Evolutionary conservation across 2,113 vertebrate species (phyloP).

Genomic region (Aleadryas rufinucha): DNA sequence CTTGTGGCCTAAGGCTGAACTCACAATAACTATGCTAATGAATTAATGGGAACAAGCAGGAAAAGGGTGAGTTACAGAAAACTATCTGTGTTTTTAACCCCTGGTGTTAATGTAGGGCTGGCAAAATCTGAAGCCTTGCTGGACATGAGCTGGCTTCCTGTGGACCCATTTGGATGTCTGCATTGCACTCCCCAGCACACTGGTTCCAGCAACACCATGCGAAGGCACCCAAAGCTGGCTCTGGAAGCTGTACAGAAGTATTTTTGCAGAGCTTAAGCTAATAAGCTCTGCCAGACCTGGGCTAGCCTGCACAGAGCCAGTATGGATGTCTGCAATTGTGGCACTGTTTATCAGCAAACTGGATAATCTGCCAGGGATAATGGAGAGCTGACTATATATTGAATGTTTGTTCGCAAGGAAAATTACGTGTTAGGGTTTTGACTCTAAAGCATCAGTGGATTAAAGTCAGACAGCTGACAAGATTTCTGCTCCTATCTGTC

Average conservation of each 20-base stretch:
- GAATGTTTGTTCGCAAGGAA: slow-evolving; percentile 36
- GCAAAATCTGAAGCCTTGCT: not conserved
- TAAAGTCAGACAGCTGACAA: slow-evolving; percentile 40
- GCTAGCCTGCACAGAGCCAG: slow-evolving; percentile 26
- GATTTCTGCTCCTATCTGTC: slow-evolving; percentile 23
- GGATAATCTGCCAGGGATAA: slow-evolving; percentile 55
- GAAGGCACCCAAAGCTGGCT: not conserved
- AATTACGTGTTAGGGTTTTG: slow-evolving; percentile 28
- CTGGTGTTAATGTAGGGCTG: not conserved
- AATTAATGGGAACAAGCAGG: slow-evolving; percentile 42
- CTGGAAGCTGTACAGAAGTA: slow-evolving; percentile 20
- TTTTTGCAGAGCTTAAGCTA: slow-evolving; percentile 50
- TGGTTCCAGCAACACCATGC: not conserved
- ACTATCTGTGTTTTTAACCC: slow-evolving; percentile 42
- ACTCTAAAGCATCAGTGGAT: slow-evolving; percentile 15
- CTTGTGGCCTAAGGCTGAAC: slow-evolving; percentile 51
- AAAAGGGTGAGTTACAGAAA: slow-evolving; percentile 39
- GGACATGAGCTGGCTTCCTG: not conserved
- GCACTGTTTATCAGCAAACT: slow-evolving; percentile 46
- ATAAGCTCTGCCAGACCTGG: slow-evolving; percentile 46
- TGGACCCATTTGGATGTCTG: not conserved
- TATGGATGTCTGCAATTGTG: slow-evolving; percentile 20
- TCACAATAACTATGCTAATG: slow-evolving; percentile 61
- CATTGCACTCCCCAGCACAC: not conserved
- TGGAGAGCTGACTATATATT: slow-evolving; percentile 23